phyloP scores from a whole-genome alignment of 1,140 invertebrate species.

The Leucophenga varia region DNA sequence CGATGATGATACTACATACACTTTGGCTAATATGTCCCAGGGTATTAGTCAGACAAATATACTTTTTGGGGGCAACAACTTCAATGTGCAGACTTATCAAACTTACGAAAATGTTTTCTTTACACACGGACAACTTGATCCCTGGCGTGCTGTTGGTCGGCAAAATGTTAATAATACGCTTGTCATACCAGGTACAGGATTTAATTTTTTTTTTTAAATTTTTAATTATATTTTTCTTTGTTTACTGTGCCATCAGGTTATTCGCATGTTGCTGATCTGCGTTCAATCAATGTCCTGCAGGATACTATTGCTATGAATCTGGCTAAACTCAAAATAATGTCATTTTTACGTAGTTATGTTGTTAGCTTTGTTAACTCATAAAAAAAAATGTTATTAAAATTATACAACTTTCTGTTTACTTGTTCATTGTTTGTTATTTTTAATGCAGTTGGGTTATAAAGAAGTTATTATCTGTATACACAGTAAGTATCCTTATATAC shows the following conservation, averaged over 20 bases:
- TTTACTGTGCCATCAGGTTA: slow-evolving; percentile 24
- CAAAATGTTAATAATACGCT: slow-evolving; percentile 35
- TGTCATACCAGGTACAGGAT: slow-evolving; percentile 27
- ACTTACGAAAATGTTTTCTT: slow-evolving; percentile 61
- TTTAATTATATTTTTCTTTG: not conserved
- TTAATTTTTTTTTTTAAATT: slow-evolving; percentile 18
- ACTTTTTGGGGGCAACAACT: slow-evolving; percentile 61
- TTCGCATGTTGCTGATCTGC: slow-evolving; percentile 40
- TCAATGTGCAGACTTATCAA: slow-evolving; percentile 47
- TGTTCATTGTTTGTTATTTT: no score
- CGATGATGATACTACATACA: slow-evolving; percentile 55
- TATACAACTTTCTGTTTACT: no score
- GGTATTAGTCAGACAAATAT: slow-evolving; percentile 61
- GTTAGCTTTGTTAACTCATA: no score
- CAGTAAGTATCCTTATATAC: no score
- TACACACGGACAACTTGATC: slow-evolving; percentile 67
- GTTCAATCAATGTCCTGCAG: slow-evolving; percentile 30
- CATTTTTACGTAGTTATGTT: slow-evolving; percentile 35
- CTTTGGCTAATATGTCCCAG: slow-evolving; percentile 56
- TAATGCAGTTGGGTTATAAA: no score
- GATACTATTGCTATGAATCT: slow-evolving; percentile 46
- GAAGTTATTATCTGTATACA: no score
- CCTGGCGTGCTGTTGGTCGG: slow-evolving; percentile 58
- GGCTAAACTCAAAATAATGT: slow-evolving; percentile 44
- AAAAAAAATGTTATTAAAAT: no score